Evolutionary conservation across 2,113 vertebrate genomes (phyloP).

Genomic region (Cottus gobio): DNA sequence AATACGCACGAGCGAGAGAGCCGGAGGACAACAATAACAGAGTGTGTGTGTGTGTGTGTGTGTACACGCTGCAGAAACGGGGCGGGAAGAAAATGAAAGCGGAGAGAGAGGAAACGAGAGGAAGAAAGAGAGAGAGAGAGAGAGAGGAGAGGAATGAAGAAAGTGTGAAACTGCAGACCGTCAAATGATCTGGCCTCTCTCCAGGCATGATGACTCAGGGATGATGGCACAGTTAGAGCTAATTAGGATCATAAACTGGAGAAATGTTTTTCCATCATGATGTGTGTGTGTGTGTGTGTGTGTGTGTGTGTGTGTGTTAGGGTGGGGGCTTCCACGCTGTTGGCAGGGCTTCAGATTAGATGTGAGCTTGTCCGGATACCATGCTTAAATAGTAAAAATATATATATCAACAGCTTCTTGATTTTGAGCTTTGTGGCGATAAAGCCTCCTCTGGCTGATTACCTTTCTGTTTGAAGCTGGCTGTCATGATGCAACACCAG

Average conservation of each 20-base stretch:
- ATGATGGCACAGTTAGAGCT: slow-evolving; percentile 78
- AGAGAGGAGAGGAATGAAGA: slow-evolving; percentile 31
- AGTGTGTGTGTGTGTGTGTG: slow-evolving; percentile 13
- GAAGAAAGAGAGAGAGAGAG: slow-evolving; percentile 1
- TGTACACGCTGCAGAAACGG: slow-evolving; percentile 15
- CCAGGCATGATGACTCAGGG: slow-evolving; percentile 78
- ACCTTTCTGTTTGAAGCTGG: neutral
- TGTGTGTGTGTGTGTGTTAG: no score
- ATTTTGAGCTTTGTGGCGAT: neutral
- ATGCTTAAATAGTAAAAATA: slow-evolving; percentile 2
- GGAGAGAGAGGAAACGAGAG: neutral
- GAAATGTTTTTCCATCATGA: slow-evolving; percentile 76
- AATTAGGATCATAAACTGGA: slow-evolving; percentile 82
- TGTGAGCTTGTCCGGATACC: slow-evolving; percentile 18
- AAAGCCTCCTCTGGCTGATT: neutral
- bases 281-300: no score
- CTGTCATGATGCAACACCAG: neutral
- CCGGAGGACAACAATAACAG: slow-evolving; percentile 49
- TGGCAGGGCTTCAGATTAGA: slow-evolving; percentile 63
- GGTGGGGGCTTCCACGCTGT: slow-evolving; percentile 39
- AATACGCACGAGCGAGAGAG: slow-evolving; percentile 30
- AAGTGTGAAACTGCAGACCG: slow-evolving; percentile 53
- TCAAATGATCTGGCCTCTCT: slow-evolving; percentile 77
- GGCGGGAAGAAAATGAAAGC: neutral
- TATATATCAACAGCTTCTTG: neutral